Evolutionary conservation across 2,888 invertebrate species (phyloP).

Genomic region (Antitype chi): DNA sequence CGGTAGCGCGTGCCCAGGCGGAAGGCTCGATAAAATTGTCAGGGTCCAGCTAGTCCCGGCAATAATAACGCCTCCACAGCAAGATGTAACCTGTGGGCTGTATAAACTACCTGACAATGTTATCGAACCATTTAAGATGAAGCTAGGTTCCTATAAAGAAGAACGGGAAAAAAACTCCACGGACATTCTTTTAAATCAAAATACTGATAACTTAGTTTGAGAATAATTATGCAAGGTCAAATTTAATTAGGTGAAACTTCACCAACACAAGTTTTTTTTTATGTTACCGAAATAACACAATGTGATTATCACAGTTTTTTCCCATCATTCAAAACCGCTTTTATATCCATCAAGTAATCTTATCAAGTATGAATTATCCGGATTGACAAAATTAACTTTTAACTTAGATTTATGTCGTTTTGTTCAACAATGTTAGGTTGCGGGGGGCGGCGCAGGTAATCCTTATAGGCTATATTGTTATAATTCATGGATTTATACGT

Average conservation of each 20-base stretch:
- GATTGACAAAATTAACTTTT: slow-evolving; percentile 91
- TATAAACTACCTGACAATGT: no score
- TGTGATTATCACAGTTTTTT: background rate
- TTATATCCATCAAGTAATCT: background rate
- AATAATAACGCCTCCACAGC: no score
- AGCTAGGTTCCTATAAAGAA: background rate
- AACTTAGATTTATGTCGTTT: slow-evolving; percentile 88
- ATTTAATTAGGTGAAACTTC: background rate
- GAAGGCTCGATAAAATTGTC: no score
- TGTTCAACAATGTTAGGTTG: slow-evolving; percentile 63
- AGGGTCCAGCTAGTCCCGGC: no score
- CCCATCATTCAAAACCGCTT: background rate
- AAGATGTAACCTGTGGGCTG: no score
- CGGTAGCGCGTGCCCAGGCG: no score
- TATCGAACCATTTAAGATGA: no score
- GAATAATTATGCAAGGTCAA: background rate
- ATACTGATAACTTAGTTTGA: background rate
- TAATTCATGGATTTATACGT: slow-evolving; percentile 52
- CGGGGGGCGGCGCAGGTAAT: slow-evolving; percentile 51
- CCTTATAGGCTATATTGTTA: slow-evolving; percentile 54
- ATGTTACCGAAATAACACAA: background rate
- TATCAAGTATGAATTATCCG: slow-evolving; percentile 90
- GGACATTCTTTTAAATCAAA: background rate
- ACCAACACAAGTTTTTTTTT: background rate
- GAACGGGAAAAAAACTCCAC: background rate